phyloP scores from a whole-genome alignment of 2,797 vertebrate genomes.

The Chromis chromis region DNA sequence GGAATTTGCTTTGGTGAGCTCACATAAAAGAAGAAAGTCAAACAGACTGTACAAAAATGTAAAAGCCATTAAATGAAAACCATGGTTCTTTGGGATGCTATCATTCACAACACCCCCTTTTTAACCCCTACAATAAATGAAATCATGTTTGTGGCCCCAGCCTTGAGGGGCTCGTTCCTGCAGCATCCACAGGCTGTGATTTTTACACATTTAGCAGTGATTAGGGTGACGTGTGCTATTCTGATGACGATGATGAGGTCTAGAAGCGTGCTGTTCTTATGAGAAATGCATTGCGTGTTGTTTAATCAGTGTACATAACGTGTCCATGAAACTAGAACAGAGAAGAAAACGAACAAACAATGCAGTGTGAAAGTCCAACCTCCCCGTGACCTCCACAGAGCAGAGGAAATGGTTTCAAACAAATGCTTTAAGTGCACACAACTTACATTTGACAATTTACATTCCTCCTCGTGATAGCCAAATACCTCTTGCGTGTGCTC shows the following conservation, averaged over 20 bases:
- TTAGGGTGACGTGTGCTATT: too few species aligned
- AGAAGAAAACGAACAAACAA: background rate
- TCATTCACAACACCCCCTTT: too few species aligned
- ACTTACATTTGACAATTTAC: constrained; percentile 43
- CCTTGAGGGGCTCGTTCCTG: too few species aligned
- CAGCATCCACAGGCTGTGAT: too few species aligned
- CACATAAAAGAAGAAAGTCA: background rate
- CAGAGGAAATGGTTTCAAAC: background rate
- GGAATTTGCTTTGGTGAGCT: background rate
- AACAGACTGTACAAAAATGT: too few species aligned
- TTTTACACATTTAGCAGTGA: too few species aligned
- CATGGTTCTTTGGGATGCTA: too few species aligned
- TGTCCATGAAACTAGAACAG: background rate
- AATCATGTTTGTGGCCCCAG: too few species aligned
- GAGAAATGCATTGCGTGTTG: background rate
- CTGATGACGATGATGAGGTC: too few species aligned
- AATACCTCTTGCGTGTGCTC: constrained; percentile 26
- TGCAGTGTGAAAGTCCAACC: background rate
- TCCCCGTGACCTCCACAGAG: constrained; percentile 7
- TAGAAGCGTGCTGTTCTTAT: background rate
- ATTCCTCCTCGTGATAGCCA: constrained; percentile 49
- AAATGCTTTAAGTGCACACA: constrained; percentile 8
- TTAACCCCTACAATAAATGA: too few species aligned
- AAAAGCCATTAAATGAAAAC: too few species aligned
- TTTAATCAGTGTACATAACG: background rate